Percentiles rank a stretch among this genome's conserved stretches.
These are phyloP conservation scores for Cyanoderma ruficeps DNA, from an alignment of 2,113 vertebrate species.

Conservation along the genomic window DNA sequence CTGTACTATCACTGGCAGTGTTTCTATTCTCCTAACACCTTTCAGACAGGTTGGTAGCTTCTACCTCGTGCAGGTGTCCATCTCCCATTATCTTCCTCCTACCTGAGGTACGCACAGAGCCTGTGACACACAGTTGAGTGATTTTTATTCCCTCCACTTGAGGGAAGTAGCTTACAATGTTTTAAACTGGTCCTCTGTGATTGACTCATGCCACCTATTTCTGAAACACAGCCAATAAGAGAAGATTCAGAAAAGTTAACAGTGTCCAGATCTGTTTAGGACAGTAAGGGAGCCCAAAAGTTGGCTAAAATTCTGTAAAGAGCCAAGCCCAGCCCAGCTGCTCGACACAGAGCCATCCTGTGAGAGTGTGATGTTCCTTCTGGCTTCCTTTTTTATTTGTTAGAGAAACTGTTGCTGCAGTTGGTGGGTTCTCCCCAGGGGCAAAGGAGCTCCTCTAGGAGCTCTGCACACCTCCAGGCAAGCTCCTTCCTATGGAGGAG, in stretches of 20 bases:
- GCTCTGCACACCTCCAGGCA: neutral
- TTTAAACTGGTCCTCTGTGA: neutral
- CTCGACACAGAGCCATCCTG: neutral
- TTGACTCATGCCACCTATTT: constrained; percentile 31
- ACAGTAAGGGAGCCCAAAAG: neutral
- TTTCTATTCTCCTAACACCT: neutral
- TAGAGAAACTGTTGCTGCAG: neutral
- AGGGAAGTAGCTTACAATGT: constrained; percentile 57
- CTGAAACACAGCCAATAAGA: constrained; percentile 16
- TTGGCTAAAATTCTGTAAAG: neutral
- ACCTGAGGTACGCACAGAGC: neutral
- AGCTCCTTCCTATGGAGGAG: neutral
- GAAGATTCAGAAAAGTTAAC: neutral
- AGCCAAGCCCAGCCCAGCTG: neutral
- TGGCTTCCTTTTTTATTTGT: neutral
- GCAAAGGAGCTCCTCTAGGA: neutral
- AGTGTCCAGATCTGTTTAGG: neutral
- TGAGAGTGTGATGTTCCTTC: neutral
- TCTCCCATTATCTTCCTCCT: neutral
- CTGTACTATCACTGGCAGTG: neutral
- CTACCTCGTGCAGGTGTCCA: neutral
- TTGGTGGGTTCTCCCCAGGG: neutral
- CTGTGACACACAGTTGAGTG: neutral
- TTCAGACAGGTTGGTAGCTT: neutral
- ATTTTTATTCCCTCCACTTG: constrained; percentile 60